phyloP scores from a whole-genome alignment of 2,797 vertebrate genomes.

The Sebastes cheni region DNA sequence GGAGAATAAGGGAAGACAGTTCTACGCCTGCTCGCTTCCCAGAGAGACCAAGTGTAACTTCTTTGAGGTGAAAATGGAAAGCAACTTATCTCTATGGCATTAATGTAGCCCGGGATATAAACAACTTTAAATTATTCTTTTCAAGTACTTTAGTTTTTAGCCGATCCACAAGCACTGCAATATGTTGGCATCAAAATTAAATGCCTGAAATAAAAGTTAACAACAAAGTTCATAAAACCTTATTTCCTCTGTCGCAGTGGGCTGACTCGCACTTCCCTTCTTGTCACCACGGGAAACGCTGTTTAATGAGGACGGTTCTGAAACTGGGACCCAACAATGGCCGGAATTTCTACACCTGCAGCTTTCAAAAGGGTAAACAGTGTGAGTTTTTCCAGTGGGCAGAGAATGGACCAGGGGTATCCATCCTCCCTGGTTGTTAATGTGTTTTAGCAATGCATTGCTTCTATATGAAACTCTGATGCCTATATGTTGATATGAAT shows the following conservation, averaged over 20 bases:
- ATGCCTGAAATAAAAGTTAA: not conserved
- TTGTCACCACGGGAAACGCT: slow-evolving; percentile 89
- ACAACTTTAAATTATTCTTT: not conserved
- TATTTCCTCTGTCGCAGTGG: slow-evolving; percentile 84
- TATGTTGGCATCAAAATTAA: not conserved
- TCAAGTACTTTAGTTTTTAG: not conserved
- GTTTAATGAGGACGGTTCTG: slow-evolving; percentile 90
- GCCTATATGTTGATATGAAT: not conserved
- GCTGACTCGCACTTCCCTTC: slow-evolving; percentile 91
- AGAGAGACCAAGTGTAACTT: slow-evolving; percentile 85
- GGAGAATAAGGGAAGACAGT: slow-evolving; percentile 90
- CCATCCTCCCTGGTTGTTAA: slow-evolving; percentile 76
- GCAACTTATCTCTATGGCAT: not conserved
- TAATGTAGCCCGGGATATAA: not conserved
- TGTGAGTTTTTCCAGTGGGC: slow-evolving; percentile 95
- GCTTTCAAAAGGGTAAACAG: slow-evolving; percentile 85
- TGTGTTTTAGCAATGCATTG: not conserved
- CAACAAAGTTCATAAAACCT: slow-evolving; percentile 2
- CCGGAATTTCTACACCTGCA: slow-evolving; percentile 91
- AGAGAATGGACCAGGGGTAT: slow-evolving; percentile 70
- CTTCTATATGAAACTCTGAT: not conserved
- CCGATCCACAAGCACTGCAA: not conserved
- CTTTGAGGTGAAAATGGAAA: slow-evolving; percentile 86
- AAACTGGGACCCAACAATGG: slow-evolving; percentile 96
- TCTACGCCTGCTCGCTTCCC: slow-evolving; percentile 89